Percentiles rank a stretch among this genome's conserved stretches.
phyloP scores from a whole-genome alignment of 2,888 invertebrate genomes.

The Mythimna loreyi region DNA sequence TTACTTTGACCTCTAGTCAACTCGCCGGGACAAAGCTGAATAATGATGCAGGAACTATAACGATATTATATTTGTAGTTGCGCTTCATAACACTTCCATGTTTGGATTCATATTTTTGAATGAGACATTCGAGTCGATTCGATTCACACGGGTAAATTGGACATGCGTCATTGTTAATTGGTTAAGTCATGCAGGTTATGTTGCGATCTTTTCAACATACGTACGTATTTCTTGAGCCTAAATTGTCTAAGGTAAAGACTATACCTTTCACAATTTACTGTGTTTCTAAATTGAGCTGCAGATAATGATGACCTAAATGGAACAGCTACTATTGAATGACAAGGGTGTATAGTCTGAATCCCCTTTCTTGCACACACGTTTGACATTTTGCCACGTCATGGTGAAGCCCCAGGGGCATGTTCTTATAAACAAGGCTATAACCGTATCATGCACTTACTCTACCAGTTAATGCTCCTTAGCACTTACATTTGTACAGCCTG shows the following conservation, averaged over 20 bases:
- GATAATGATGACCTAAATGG: too few relatives aligned
- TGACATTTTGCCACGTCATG: too few relatives aligned
- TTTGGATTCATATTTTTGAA: constrained; percentile 38
- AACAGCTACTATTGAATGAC: too few relatives aligned
- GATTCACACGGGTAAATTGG: constrained; percentile 34
- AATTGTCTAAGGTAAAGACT: constrained; percentile 2
- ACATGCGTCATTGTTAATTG: constrained; percentile 36
- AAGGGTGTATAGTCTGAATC: too few relatives aligned
- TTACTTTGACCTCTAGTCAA: constrained; percentile 55
- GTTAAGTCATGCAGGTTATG: constrained; percentile 16
- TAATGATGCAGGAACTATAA: constrained; percentile 48
- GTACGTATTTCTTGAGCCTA: constrained; percentile 6
- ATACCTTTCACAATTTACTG: too few relatives aligned
- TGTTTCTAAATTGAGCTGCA: too few relatives aligned
- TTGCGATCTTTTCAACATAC: constrained; percentile 12
- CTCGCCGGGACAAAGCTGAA: constrained; percentile 40
- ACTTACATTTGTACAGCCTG: constrained; percentile 12
- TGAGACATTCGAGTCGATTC: constrained; percentile 30
- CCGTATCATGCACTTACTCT: constrained; percentile 34
- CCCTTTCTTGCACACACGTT: too few relatives aligned
- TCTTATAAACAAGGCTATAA: constrained; percentile 36
- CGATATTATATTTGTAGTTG: constrained; percentile 32
- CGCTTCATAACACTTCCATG: constrained; percentile 32
- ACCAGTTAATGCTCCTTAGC: constrained; percentile 28
- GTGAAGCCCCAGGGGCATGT: constrained; percentile 36